phyloP scores from a whole-genome alignment of 2,113 vertebrate genomes.

The Pangasianodon gigas region DNA sequence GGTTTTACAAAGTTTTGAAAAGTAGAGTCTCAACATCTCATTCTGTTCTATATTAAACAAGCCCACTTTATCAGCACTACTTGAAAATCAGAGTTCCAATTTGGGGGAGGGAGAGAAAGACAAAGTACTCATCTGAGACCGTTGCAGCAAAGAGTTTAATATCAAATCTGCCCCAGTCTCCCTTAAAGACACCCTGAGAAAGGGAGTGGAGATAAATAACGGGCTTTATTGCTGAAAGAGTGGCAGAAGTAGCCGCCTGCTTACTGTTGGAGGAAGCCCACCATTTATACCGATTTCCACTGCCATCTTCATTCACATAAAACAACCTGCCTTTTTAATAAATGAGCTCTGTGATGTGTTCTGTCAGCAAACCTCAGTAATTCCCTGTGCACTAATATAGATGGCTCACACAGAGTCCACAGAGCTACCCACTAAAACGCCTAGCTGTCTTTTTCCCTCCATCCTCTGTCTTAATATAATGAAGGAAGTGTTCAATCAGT shows the following conservation, averaged over 20 bases:
- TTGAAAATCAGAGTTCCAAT: constrained; percentile 35
- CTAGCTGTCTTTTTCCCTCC: constrained; percentile 11
- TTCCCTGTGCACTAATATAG: constrained; percentile 63
- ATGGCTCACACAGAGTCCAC: constrained; percentile 58
- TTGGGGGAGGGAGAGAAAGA: constrained; percentile 8
- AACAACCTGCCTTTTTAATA: constrained; percentile 62
- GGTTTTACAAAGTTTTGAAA: constrained; percentile 2
- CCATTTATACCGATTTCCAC: constrained; percentile 10
- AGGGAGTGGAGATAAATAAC: constrained; percentile 73
- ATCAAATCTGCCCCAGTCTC: constrained; percentile 65
- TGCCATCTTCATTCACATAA: constrained; percentile 49
- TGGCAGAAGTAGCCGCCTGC: constrained; percentile 16
- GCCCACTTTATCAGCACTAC: not conserved
- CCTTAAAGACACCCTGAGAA: constrained; percentile 70
- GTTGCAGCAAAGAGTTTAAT: constrained; percentile 62
- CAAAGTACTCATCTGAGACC: constrained; percentile 35
- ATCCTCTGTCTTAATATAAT: constrained; percentile 48
- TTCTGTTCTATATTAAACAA: constrained; percentile 31
- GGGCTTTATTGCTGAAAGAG: constrained; percentile 71
- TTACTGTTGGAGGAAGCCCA: not conserved
- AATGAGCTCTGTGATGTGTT: constrained; percentile 68
- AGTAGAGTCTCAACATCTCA: constrained; percentile 20
- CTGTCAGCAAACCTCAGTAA: constrained; percentile 71
- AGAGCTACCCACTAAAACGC: constrained; percentile 19
- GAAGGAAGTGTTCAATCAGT: constrained; percentile 56